These are phyloP conservation scores for Thalpophila matura DNA, from an alignment of 2,888 invertebrate species.

Conservation along the genomic window DNA sequence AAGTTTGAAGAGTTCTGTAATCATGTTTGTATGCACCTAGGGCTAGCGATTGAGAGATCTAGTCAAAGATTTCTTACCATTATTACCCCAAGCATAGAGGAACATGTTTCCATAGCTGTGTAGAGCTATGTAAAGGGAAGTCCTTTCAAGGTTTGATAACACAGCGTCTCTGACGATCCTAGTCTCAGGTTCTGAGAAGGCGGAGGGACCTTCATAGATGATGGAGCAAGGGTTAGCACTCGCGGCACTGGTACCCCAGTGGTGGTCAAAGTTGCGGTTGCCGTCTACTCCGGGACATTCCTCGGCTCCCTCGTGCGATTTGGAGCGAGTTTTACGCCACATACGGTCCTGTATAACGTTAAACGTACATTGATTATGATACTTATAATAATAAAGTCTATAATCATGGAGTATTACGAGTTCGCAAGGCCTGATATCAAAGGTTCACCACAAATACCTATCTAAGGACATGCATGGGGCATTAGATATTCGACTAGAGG, in stretches of 20 bases:
- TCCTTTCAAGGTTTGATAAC: conserved; percentile 83
- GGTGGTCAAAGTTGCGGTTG: conserved; percentile 94
- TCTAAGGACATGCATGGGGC: too few relatives aligned
- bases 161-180: conserved; percentile 91
- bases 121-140: conserved; percentile 93
- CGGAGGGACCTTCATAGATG: conserved; percentile 91
- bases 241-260: conserved; percentile 91
- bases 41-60: too few relatives aligned
- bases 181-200: conserved; percentile 93
- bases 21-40: too few relatives aligned
- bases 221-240: conserved; percentile 91
- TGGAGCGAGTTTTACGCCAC: conserved; percentile 94
- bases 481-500: too few relatives aligned
- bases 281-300: conserved; percentile 94
- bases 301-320: conserved; percentile 76
- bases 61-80: conserved; percentile 72
- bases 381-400: not conserved
- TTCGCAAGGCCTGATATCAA: too few relatives aligned
- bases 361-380: not conserved
- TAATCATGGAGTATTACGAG: too few relatives aligned
- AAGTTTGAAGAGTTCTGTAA: too few relatives aligned
- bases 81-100: conserved; percentile 93
- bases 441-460: too few relatives aligned
- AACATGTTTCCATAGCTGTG: conserved; percentile 94
- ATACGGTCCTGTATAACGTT: conserved; percentile 88